Conservation (phyloP, 1,140 invertebrate genomes). For the Aphidius gifuensis region DNA sequence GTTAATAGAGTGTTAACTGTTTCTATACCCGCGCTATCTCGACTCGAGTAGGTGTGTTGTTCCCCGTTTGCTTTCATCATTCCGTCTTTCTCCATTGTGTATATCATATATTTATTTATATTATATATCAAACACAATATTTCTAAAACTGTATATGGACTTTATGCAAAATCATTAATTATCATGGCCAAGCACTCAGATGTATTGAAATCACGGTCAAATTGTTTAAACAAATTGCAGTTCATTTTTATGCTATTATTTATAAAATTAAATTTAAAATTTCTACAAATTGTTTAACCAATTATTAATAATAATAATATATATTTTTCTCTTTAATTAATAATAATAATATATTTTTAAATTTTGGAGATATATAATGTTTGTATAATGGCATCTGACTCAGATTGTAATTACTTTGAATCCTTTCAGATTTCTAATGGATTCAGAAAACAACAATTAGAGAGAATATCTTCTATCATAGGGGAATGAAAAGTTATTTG, state of each 20-base stretch:
- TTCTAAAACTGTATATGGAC: too few relatives aligned
- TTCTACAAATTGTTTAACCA: too few relatives aligned
- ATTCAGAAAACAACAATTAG: background rate
- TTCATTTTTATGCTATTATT: too few relatives aligned
- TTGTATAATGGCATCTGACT: too few relatives aligned
- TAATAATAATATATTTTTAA: too few relatives aligned
- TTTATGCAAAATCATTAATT: conserved; percentile 2
- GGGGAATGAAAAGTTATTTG: background rate
- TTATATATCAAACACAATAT: background rate
- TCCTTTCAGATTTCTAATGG: background rate
- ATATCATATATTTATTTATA: background rate
- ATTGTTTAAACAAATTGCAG: background rate
- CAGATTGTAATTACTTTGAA: too few relatives aligned
- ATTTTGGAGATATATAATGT: too few relatives aligned
- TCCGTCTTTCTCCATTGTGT: background rate
- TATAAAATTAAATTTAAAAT: too few relatives aligned
- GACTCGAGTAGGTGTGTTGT: conserved; percentile 27
- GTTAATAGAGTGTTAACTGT: conserved; percentile 56
- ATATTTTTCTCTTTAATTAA: too few relatives aligned
- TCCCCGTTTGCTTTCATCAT: conserved; percentile 11
- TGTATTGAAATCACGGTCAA: conserved; percentile 13
- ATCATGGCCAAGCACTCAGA: background rate
- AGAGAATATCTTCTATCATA: conserved; percentile 2
- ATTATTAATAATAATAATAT: too few relatives aligned
- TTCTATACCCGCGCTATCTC: conserved; percentile 49